Base-by-base conservation (phyloP, 2,797 vertebrate species). In the Diglossa cyanea region DNA sequence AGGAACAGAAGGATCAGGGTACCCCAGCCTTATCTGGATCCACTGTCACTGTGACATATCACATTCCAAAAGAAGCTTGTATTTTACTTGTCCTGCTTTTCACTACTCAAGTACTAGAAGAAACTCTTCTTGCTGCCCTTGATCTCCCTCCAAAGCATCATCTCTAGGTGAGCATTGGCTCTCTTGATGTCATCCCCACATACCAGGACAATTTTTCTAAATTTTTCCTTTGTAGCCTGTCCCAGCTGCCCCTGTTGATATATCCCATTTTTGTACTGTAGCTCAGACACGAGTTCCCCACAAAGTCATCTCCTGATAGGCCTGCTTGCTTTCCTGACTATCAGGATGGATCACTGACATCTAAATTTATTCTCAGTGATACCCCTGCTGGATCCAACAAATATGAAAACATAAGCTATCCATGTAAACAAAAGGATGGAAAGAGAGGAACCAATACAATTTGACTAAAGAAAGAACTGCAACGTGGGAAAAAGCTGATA, bases 361-460 rank as follows among this genome's bases (percentile, higher is more conserved):
- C 67, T 78, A 42, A 75, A 53, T 18, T 65, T 60, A 37, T 50
- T 65, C 74, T 72, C 67, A n/a, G 20, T 39, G 33, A 91, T 28
- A 50, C 17, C 11, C 19, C 40, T 47, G 19, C 11, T 53, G 37
- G 45, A 82, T 24, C 10, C 28, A 79, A 47, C 57, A 47, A 47
- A 30, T 17, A 47, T 11, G 30, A 62, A 75, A 28, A 51, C 4
- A 12, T 40, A 60, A 78, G 31, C 21, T 50, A 68, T 21, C 5
- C 35, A 73, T 0, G 0, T 30, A 30, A 85, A 50, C 10, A 45
- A 76, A 74, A 55, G 14, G 2, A 25, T 40, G 18, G 19, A 50
- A 73, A 81, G 37, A 62, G 40, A 24, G 6, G 13, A 30, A 73
- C 15, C 21, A 78, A 60, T 3, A 44, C 51, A 53, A 57, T 17